Evolutionary conservation across 2,888 invertebrate genomes (phyloP).

Genomic region (Leptarthrus brevirostris): DNA sequence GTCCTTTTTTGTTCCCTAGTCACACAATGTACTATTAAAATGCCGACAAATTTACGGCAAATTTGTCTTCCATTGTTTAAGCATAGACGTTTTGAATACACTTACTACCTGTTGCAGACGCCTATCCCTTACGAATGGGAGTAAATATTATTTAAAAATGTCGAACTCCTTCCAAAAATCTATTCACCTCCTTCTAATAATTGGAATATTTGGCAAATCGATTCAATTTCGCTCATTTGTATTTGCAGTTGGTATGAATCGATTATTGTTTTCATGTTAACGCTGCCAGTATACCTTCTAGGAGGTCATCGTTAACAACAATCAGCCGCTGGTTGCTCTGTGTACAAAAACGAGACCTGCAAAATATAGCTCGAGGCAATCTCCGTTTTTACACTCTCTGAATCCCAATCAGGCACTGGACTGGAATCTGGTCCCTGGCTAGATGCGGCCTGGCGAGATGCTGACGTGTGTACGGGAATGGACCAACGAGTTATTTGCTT

Average conservation of each 20-base stretch:
- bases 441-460: background rate
- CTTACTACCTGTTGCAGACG: no score
- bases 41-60: no score
- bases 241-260: conserved; percentile 27
- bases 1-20: no score
- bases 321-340: conserved; percentile 27
- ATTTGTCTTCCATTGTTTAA: no score
- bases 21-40: no score
- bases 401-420: conserved; percentile 37
- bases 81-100: no score
- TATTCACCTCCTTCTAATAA: no score
- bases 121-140: no score
- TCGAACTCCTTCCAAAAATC: no score
- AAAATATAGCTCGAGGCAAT: conserved; percentile 41
- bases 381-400: conserved; percentile 44
- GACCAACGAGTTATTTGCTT: conserved; percentile 43
- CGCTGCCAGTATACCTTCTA: conserved; percentile 22
- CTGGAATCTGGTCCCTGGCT: background rate
- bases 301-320: conserved; percentile 47
- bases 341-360: conserved; percentile 40
- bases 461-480: conserved; percentile 25
- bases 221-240: conserved; percentile 32
- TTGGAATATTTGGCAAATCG: no score
- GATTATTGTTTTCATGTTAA: conserved; percentile 19
- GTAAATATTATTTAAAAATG: no score